Percentiles rank a stretch among this genome's conserved stretches.
phyloP scores from a whole-genome alignment of 2,797 vertebrate species.

The Phataginus tricuspis region DNA sequence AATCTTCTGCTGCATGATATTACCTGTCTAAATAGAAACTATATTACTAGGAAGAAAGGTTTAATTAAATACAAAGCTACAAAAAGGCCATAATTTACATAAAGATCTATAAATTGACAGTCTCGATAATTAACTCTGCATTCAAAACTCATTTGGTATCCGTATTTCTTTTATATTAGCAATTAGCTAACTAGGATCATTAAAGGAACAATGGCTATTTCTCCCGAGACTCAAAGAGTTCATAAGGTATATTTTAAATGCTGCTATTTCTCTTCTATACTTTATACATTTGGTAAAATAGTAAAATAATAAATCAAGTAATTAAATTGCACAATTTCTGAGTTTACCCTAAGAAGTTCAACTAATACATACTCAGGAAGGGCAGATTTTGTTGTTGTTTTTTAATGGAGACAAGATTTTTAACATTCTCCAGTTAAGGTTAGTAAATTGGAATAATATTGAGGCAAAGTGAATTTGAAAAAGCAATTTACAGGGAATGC shows the following conservation, averaged over 20 bases:
- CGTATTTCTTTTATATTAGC: slow-evolving; percentile 52
- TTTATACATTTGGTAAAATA: slow-evolving; percentile 63
- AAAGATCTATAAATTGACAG: slow-evolving; percentile 42
- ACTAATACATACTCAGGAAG: slow-evolving; percentile 1
- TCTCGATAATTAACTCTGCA: slow-evolving; percentile 45
- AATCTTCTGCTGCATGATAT: background rate
- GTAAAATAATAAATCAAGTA: slow-evolving; percentile 41
- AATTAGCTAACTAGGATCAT: slow-evolving; percentile 43
- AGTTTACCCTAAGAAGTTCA: slow-evolving; percentile 76
- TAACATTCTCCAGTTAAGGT: slow-evolving; percentile 31
- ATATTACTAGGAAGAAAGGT: slow-evolving; percentile 1
- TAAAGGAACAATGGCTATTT: slow-evolving; percentile 70
- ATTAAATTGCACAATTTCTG: slow-evolving; percentile 69
- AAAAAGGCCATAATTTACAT: slow-evolving; percentile 26
- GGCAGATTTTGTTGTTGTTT: background rate
- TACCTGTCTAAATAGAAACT: slow-evolving; percentile 50
- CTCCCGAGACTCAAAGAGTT: slow-evolving; percentile 60
- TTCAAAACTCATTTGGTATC: slow-evolving; percentile 30
- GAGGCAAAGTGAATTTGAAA: slow-evolving; percentile 46
- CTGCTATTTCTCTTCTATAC: slow-evolving; percentile 66
- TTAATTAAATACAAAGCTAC: slow-evolving; percentile 58
- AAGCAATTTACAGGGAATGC: background rate
- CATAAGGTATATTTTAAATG: slow-evolving; percentile 69
- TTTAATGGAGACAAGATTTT: slow-evolving; percentile 15
- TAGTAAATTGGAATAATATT: slow-evolving; percentile 51